Conservation (phyloP, 2,888 invertebrate species). For the Lasius fuliginosus region DNA sequence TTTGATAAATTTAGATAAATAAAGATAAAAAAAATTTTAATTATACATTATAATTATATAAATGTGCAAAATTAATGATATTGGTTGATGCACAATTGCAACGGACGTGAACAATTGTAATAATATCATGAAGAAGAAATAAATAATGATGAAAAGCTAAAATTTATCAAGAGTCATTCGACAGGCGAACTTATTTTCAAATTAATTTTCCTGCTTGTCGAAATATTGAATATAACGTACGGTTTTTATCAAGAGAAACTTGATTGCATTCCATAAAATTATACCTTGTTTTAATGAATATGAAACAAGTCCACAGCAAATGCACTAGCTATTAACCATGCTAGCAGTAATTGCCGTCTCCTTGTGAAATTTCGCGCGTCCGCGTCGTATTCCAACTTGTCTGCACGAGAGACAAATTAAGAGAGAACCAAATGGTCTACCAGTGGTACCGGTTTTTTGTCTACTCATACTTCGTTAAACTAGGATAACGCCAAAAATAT, state of each 20-base stretch:
- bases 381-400: conserved; percentile 23
- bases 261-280: conserved; percentile 35
- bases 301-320: conserved; percentile 42
- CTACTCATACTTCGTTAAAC: conserved; percentile 50
- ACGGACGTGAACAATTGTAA: background rate
- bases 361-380: conserved; percentile 57
- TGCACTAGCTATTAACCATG: conserved; percentile 52
- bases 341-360: conserved; percentile 63
- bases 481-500: conserved; percentile 26
- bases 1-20: background rate
- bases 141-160: background rate
- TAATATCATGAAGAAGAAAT: background rate
- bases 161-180: background rate
- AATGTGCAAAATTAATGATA: background rate
- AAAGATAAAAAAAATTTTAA: background rate
- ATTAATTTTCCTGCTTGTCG: conserved; percentile 11
- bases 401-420: conserved; percentile 53
- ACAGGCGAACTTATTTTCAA: background rate
- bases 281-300: conserved; percentile 46
- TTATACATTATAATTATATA: background rate
- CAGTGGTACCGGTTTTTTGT: conserved; percentile 30
- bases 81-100: background rate
- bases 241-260: conserved; percentile 3
- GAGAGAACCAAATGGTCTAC: conserved; percentile 58
- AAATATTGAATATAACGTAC: conserved; percentile 2